phyloP scores from a whole-genome alignment of 2,797 vertebrate species.

The Acrossocheilus fasciatus region DNA sequence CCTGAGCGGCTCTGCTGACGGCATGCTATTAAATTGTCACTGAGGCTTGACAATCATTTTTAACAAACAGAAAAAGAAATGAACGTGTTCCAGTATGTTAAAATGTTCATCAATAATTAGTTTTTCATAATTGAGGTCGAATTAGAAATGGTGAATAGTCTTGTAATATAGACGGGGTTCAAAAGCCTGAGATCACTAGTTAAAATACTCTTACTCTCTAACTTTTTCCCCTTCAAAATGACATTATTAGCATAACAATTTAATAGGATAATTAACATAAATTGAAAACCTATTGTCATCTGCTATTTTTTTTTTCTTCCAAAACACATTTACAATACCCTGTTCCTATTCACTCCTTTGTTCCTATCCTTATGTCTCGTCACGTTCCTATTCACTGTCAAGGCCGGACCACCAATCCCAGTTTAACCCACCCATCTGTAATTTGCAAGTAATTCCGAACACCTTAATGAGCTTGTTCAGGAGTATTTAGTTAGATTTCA shows the following conservation, averaged over 20 bases:
- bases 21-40: conserved; percentile 21
- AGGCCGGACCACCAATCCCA: background rate
- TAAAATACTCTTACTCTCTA: background rate
- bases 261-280: background rate
- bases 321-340: background rate
- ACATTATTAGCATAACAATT: background rate
- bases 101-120: conserved; percentile 8
- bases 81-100: background rate
- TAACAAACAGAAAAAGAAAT: conserved; percentile 15
- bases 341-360: background rate
- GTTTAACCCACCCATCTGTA: background rate
- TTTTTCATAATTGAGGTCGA: background rate
- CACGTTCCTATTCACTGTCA: background rate
- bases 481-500: background rate
- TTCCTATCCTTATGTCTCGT: background rate
- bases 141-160: background rate
- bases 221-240: background rate
- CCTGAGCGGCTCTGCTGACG: background rate
- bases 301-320: too few relatives aligned
- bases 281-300: background rate
- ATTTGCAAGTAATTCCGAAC: background rate
- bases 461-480: background rate
- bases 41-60: background rate
- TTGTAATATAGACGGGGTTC: background rate
- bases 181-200: background rate